Evolutionary conservation across 1,140 invertebrate species (phyloP), one percentile per base, ranked within the genome.

Genomic region (Tetramorium simillimum): DNA sequence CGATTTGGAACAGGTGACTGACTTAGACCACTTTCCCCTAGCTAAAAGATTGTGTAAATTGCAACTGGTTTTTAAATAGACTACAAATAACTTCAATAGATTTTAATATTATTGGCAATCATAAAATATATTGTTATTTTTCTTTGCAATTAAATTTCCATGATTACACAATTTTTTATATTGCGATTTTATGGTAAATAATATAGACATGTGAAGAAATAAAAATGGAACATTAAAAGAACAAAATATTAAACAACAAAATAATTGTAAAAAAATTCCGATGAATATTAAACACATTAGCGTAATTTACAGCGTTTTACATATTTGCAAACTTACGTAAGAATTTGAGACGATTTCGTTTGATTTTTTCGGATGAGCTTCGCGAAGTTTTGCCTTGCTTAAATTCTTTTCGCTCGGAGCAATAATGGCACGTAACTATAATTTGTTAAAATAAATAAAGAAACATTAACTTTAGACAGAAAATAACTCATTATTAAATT

Each of bases 391-490:
- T 51, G 88, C 78, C 87, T 78, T 92, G 3, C 63, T 46, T 53
- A 76, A 37, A 78, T 82, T 28, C 9, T 91, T 82, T 76, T 92
- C 91, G 46, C 53, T 86, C 14, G 91, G 88, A 37, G 90, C 21
- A 62, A 93, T 77, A 70, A 94, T 89, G 37, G 56, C 70, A 89
- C 69, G 92, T 80, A 94, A 90, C 93, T 94, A 80, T 94, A 80
- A 90, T 88, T 78, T 76, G 62, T 85, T 56, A 10, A 91, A 87
- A 84, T 46, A 90, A 81, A 86, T 56, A 77, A 60, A 37, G 37
- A 75, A 73, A 16, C 24, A 73, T 84, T 62, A 84, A 9, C 21
- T n/a, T 72, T 10, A n/a, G 1, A 69, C 37, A 24, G 60, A 70
- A 16, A 18, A 28, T 72, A 67, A 14, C 12, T 16, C 18, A 33